These are phyloP conservation scores for Sandelia bainsii DNA, from an alignment of 2,797 vertebrate genomes.

Conservation along the genomic window DNA sequence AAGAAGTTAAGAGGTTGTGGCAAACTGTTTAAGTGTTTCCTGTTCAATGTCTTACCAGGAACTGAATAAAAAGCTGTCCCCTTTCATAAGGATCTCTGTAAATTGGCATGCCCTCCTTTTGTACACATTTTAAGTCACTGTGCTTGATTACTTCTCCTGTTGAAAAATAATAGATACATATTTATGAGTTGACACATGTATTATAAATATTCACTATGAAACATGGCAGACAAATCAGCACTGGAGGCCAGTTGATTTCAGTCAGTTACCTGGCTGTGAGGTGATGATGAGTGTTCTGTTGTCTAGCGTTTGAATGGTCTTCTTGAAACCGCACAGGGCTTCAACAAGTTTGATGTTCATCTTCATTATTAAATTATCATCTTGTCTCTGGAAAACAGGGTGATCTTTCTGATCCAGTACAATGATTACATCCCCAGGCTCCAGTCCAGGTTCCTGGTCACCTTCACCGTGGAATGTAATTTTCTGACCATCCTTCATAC, in stretches of 20 bases:
- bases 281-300: conserved; percentile 88
- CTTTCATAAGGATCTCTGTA: conserved; percentile 90
- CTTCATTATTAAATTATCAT: conserved; percentile 89
- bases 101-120: conserved; percentile 93
- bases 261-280: conserved; percentile 87
- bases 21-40: neutral
- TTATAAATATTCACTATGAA: neutral
- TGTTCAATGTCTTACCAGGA: conserved; percentile 83
- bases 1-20: neutral
- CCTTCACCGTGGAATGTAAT: conserved; percentile 95
- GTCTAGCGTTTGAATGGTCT: conserved; percentile 90
- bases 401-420: conserved; percentile 96
- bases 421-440: conserved; percentile 94
- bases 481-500: conserved; percentile 97
- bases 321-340: conserved; percentile 94
- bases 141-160: conserved; percentile 93
- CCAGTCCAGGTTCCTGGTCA: conserved; percentile 96
- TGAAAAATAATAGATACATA: neutral
- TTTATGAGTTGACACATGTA: neutral
- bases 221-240: neutral
- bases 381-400: conserved; percentile 88
- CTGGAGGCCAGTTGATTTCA: neutral
- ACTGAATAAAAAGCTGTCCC: conserved; percentile 91
- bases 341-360: conserved; percentile 93
- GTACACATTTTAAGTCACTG: conserved; percentile 87